Percentiles rank a stretch among this genome's conserved stretches.
phyloP scores from a whole-genome alignment of 2,888 invertebrate genomes.

The Adelognathus sp. region DNA sequence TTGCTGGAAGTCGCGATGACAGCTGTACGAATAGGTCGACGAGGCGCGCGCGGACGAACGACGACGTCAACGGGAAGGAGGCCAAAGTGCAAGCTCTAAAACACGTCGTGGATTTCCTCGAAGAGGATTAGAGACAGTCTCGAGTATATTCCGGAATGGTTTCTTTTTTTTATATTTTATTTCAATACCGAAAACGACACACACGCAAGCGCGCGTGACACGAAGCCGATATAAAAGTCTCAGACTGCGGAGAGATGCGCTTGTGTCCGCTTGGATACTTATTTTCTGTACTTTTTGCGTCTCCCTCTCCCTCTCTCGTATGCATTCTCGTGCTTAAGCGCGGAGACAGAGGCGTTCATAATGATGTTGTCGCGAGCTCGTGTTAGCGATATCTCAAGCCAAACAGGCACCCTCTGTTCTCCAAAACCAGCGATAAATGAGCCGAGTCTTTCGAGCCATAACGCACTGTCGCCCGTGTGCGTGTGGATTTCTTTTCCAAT shows the following conservation, averaged over 20 bases:
- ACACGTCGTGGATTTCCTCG: slow-evolving; percentile 57
- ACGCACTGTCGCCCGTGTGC: slow-evolving; percentile 6
- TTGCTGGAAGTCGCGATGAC: slow-evolving; percentile 61
- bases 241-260: slow-evolving; percentile 12
- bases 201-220: slow-evolving; percentile 18
- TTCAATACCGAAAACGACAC: slow-evolving; percentile 58
- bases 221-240: slow-evolving; percentile 51
- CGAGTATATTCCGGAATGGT: slow-evolving; percentile 51
- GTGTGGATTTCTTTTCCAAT: slow-evolving; percentile 6
- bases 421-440: slow-evolving; percentile 65
- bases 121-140: slow-evolving; percentile 63
- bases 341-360: slow-evolving; percentile 55
- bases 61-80: slow-evolving; percentile 31
- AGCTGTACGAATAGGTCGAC: slow-evolving; percentile 58
- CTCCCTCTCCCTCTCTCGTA: slow-evolving; percentile 5
- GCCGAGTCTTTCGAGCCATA: neutral
- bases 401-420: slow-evolving; percentile 65
- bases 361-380: slow-evolving; percentile 72
- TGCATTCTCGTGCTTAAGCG: neutral
- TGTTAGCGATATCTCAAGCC: slow-evolving; percentile 70
- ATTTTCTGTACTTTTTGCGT: neutral
- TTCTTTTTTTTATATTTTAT: slow-evolving; percentile 66
- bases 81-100: slow-evolving; percentile 58
- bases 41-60: too few species aligned
- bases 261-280: neutral